These are phyloP conservation scores for Alfaro cultratus DNA, from an alignment of 2,797 vertebrate species.

Conservation along the genomic window DNA sequence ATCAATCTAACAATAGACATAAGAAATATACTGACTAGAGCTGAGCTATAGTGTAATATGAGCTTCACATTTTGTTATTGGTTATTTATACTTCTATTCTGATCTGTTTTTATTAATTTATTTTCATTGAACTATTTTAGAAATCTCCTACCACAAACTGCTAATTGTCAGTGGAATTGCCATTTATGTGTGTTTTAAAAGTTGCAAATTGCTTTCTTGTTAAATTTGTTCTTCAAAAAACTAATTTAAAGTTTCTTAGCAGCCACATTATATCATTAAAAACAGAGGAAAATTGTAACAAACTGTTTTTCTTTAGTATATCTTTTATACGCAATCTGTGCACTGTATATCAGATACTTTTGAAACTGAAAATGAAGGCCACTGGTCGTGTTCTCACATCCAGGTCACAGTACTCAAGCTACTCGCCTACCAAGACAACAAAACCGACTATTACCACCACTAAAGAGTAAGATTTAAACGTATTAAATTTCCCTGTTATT, in stretches of 20 bases:
- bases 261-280: neutral
- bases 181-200: neutral
- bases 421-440: slow-evolving; percentile 66
- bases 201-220: neutral
- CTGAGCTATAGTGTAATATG: neutral
- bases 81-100: neutral
- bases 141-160: neutral
- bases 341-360: neutral
- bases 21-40: neutral
- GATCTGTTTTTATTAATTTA: neutral
- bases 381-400: slow-evolving; percentile 14
- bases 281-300: neutral
- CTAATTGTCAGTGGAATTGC: neutral
- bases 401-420: slow-evolving; percentile 57
- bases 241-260: neutral
- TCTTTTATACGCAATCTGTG: neutral
- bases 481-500: neutral
- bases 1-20: neutral
- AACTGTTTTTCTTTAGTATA: neutral
- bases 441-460: slow-evolving; percentile 52
- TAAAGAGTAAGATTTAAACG: slow-evolving; percentile 47
- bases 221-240: neutral
- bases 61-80: neutral
- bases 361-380: neutral
- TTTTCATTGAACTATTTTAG: neutral